Evolutionary conservation across 2,797 vertebrate species (phyloP).

Genomic region (Falco concolor): DNA sequence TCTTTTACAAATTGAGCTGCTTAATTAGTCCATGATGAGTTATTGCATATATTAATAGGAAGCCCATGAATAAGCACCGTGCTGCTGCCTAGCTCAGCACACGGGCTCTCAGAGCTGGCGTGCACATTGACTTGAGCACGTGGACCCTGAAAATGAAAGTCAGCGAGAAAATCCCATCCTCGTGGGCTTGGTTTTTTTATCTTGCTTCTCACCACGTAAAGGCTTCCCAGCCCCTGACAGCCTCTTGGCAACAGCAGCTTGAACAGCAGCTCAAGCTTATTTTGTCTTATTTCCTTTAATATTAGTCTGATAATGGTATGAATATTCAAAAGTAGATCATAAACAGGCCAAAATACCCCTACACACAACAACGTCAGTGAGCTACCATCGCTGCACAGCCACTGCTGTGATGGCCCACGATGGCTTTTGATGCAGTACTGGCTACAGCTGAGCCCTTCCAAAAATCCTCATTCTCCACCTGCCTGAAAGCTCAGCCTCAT

Average conservation of each 20-base stretch:
- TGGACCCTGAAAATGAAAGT: background rate
- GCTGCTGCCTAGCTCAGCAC: background rate
- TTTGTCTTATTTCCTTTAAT: background rate
- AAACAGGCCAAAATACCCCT: background rate
- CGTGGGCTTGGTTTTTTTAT: background rate
- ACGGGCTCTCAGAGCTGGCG: background rate
- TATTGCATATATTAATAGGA: background rate
- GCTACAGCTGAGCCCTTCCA: background rate
- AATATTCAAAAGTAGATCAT: background rate
- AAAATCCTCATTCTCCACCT: background rate
- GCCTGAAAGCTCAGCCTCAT: background rate
- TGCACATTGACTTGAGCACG: background rate
- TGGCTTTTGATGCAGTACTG: background rate
- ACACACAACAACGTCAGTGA: fast-evolving
- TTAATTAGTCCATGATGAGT: background rate
- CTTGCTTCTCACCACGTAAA: background rate
- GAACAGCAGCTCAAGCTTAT: background rate
- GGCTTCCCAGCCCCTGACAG: background rate
- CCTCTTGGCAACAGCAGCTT: background rate
- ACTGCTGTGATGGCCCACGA: fast-evolving
- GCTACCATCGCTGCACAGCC: background rate
- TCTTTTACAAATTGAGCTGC: background rate
- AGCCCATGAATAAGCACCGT: background rate
- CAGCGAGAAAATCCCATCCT: background rate
- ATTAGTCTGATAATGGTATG: background rate